Conservation (phyloP, 2,113 vertebrate species). For the Pterophyllum scalare region DNA sequence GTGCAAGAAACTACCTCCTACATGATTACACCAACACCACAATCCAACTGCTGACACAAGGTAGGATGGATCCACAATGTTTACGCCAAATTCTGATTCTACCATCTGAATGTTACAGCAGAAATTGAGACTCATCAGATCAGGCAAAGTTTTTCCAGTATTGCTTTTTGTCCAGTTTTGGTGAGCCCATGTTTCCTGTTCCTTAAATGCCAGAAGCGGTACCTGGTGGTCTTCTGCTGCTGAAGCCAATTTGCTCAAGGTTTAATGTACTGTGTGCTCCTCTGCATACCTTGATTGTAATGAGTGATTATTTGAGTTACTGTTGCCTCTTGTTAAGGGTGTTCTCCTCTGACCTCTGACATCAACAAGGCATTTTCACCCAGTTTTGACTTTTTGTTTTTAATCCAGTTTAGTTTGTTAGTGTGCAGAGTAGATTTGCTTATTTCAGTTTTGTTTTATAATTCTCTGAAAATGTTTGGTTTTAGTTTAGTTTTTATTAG, state of each 20-base stretch:
- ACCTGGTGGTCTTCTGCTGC: not conserved
- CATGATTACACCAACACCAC: no score
- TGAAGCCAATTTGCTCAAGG: not conserved
- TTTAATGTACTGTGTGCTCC: not conserved
- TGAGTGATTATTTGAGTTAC: not conserved
- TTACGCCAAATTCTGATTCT: no score
- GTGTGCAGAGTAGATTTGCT: not conserved
- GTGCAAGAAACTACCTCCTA: no score
- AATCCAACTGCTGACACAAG: no score
- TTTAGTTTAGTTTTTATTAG: not conserved
- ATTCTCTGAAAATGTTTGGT: no score
- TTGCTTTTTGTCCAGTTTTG: no score
- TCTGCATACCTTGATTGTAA: not conserved
- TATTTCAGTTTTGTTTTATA: not conserved
- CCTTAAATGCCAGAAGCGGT: not conserved
- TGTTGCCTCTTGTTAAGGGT: not conserved
- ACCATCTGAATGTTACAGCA: no score
- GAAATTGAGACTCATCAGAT: no score
- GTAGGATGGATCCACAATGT: no score
- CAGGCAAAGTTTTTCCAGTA: no score
- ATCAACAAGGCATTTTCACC: not conserved
- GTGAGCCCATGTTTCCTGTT: not conserved
- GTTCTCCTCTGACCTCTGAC: not conserved
- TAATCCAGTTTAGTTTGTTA: not conserved
- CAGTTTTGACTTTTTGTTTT: not conserved